Percentiles rank a stretch among this genome's conserved stretches.
phyloP scores from a whole-genome alignment of 2,113 vertebrate species.

The Rhinogobius similis region DNA sequence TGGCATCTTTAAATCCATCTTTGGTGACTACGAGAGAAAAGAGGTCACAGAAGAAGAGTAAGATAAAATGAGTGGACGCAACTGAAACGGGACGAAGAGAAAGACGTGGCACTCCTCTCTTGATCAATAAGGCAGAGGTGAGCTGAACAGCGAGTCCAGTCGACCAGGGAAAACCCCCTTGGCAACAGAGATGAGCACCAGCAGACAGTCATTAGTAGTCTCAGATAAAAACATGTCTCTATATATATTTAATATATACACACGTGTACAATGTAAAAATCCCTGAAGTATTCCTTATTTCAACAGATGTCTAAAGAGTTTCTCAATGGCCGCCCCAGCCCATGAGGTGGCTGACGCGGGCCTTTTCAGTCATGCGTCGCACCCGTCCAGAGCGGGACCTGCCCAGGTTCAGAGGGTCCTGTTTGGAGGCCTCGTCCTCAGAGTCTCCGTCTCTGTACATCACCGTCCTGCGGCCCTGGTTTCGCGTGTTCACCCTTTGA shows the following conservation, averaged over 20 bases:
- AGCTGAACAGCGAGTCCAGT: conserved; percentile 64
- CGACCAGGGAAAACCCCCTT: conserved; percentile 71
- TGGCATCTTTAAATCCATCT: conserved; percentile 66
- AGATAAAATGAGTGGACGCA: conserved; percentile 17
- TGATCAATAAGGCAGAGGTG: conserved; percentile 75
- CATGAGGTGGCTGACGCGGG: conserved; percentile 98
- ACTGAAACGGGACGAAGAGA: conserved; percentile 22
- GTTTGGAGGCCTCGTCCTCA: conserved; percentile 87
- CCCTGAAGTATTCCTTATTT: conserved; percentile 89
- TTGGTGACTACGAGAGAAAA: conserved; percentile 54
- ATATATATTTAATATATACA: conserved; percentile 42
- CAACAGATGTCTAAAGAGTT: conserved; percentile 44
- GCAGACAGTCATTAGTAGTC: conserved; percentile 76
- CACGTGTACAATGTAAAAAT: conserved; percentile 75
- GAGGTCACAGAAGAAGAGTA: conserved; percentile 22
- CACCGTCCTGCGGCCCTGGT: conserved; percentile 95
- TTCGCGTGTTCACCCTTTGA: conserved; percentile 90
- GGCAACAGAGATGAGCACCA: conserved; percentile 89
- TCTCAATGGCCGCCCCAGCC: conserved; percentile 95
- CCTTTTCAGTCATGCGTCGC: conserved; percentile 98
- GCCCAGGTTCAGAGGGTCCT: conserved; percentile 96
- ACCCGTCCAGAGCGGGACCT: conserved; percentile 95
- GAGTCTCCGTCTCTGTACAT: conserved; percentile 90
- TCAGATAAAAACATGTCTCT: conserved; percentile 62
- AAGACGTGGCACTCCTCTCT: conserved; percentile 33